Evolutionary conservation across 2,113 vertebrate species (phyloP), one percentile per base, ranked within the genome.

Genomic region (Paramisgurnus dabryanus): DNA sequence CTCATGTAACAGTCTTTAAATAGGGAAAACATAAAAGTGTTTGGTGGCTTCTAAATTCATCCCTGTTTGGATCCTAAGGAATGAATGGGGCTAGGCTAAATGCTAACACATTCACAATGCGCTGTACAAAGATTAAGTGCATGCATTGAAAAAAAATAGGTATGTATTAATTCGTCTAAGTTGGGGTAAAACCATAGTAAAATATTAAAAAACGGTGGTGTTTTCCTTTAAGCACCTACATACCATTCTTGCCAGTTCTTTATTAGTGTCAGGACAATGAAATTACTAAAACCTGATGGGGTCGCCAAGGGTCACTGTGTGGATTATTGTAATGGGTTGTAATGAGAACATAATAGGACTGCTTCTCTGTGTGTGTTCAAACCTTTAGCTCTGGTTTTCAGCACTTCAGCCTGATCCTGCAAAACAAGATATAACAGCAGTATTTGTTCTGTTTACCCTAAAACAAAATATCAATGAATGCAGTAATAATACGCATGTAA

Each of bases 241-340:
- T 90, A 80, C 87, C 85, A 93, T 92, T 92, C 91, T 83, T 85
- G 17, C 4, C 77, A 74, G 82, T 89, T 82, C 71, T 67, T 81
- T 67, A 80, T 84, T 83, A 70, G 81, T 89, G 89, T 85, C 88
- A 84, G 84, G 87, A 88, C 78, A 79, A 85, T 84, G 63, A 80
- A 80, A 87, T 81, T 77, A 71, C 87, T 71, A 76, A 80, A 79
- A 64, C 64, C 50, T 43, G 22, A 69, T 2, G 60, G 40, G 89
- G 89, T 90, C 89, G 74, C 6, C 34, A 10, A 34, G 71, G 87
- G 89, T 90, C 90, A 87, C 65, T 12, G 9, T 45, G 67, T 63
- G 85, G 86, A 88, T 90, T 88, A 86, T 86, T 85, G 81, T 87
- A 86, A 88, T 87, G 80, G 65, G 84, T 83, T 82, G 70, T 85